Base-by-base conservation (phyloP, 2,888 invertebrate species). In the Drosophila bunnanda region DNA sequence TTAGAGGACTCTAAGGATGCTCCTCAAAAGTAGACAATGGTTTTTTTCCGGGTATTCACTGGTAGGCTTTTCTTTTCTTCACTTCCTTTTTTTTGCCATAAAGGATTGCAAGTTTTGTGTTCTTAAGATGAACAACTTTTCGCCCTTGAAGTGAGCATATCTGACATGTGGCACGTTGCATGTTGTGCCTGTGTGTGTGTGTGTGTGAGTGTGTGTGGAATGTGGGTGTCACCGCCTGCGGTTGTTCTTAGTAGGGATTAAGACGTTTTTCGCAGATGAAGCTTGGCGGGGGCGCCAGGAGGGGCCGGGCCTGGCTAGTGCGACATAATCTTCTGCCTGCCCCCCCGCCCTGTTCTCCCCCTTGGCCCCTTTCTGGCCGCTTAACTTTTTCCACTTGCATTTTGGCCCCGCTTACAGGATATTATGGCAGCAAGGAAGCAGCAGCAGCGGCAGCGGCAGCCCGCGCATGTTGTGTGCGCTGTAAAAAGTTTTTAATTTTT, bases 401-500 rank as follows among this genome's bases (percentile, higher is more conserved):
- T 69, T 85, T 76, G 72, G 69, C 65, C 46, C 54, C 70, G 74
- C 77, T 68, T 61, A 77, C 77, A 82, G 78, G 76, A 77, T 74
- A 80, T 80, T 82, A 80, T 77, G 80, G 66, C 57, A 25, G 43
- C 22, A 13, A 30, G 34, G 59, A 48, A 58, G 68, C 57, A 20
- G 62, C 56, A 56, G 41, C 43, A 61, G 17, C 13, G 38, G 44
- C 43, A 52, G 62, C 58, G 46, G 60, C 70, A 75, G 76, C 43
- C 82, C 82, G 80, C 84, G 69, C 82, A 75, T 59, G 66, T 54
- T 43, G 58, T 74, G 76, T 69, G 77, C 81, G 89, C 80, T 84
- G 88, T 89, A 79, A 82, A 87, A 89, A 84, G 88, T 89, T 89
- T 84, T 89, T 89, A 84, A 88, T 84, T 84, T 89, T 88, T 89